phyloP scores from a whole-genome alignment of 2,888 invertebrate species.

The Drosophila subsilvestris region DNA sequence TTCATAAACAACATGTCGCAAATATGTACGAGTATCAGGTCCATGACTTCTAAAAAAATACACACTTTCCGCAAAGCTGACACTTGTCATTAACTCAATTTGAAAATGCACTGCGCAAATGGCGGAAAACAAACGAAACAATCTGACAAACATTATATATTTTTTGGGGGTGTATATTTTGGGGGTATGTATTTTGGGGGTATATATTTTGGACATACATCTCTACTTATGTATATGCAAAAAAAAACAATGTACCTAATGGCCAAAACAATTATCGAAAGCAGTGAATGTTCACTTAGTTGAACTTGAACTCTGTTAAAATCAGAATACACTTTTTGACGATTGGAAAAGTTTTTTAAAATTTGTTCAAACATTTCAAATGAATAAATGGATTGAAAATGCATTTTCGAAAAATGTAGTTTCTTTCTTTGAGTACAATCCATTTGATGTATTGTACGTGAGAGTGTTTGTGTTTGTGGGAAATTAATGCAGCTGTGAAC shows the following conservation, averaged over 20 bases:
- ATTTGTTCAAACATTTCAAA: background rate
- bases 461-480: background rate
- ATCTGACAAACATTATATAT: slow-evolving; percentile 23
- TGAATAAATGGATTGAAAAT: background rate
- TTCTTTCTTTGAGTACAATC: background rate
- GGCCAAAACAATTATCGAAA: slow-evolving; percentile 47
- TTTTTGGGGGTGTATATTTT: slow-evolving; percentile 8
- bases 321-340: slow-evolving; percentile 5
- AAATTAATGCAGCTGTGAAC: slow-evolving; percentile 22
- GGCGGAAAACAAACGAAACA: slow-evolving; percentile 29
- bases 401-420: background rate
- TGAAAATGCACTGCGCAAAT: slow-evolving; percentile 66
- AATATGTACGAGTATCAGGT: slow-evolving; percentile 41
- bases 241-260: slow-evolving; percentile 46
- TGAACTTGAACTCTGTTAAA: slow-evolving; percentile 34
- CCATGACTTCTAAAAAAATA: slow-evolving; percentile 38
- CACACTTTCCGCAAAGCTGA: slow-evolving; percentile 45
- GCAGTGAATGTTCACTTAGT: slow-evolving; percentile 19
- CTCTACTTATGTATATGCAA: background rate
- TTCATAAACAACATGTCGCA: slow-evolving; percentile 55
- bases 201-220: background rate
- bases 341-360: background rate
- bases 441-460: slow-evolving; percentile 3
- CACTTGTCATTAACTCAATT: slow-evolving; percentile 73
- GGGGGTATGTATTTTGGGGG: slow-evolving; percentile 3